Conservation (phyloP, 2,113 vertebrate genomes). For the Dinomys branickii region DNA sequence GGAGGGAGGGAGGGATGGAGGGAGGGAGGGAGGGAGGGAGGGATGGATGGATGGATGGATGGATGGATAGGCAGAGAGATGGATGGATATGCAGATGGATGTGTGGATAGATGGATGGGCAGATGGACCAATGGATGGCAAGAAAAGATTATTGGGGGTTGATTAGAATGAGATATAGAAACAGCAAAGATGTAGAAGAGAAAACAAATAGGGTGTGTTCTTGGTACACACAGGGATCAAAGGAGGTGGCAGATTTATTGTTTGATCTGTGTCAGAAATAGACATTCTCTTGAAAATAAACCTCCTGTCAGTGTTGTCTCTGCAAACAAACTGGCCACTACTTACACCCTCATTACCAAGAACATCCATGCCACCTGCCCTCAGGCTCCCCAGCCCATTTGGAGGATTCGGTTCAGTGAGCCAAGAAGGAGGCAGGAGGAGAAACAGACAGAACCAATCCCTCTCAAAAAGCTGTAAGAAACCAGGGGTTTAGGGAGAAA, state of each 20-base stretch:
- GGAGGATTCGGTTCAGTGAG: background rate
- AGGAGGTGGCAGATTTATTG: background rate
- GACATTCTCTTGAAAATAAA: constrained; percentile 1
- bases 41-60: rapidly evolving
- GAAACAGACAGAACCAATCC: rapidly evolving
- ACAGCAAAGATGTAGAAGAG: background rate
- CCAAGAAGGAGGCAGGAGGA: background rate
- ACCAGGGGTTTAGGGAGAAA: background rate
- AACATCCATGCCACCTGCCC: rapidly evolving
- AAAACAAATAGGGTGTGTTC: background rate
- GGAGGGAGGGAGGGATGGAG: no score
- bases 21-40: no score
- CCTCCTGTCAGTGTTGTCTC: background rate
- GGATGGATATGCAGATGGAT: background rate
- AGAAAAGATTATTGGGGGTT: background rate
- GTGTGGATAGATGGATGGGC: rapidly evolving
- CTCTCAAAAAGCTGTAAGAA: constrained; percentile 3
- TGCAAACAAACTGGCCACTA: background rate
- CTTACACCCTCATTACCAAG: background rate
- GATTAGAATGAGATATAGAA: background rate
- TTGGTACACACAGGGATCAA: background rate
- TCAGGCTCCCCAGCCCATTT: background rate
- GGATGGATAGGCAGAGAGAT: background rate
- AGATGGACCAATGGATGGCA: rapidly evolving
- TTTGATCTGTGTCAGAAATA: background rate